Conservation (phyloP, 2,888 invertebrate genomes). For the Pandemis heparana region DNA sequence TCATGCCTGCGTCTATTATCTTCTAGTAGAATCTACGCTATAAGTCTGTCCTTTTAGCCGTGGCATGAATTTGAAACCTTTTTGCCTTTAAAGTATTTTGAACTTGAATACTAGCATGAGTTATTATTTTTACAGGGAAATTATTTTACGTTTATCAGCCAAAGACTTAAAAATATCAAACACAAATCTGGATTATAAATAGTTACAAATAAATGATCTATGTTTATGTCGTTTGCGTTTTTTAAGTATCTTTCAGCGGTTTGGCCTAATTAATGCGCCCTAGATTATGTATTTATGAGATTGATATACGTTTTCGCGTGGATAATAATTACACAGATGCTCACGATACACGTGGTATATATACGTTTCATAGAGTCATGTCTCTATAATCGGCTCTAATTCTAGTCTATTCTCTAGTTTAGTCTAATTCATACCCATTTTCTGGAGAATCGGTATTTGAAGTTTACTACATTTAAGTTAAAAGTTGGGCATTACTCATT, state of each 20-base stretch:
- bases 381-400: neutral
- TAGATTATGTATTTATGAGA: neutral
- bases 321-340: neutral
- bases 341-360: constrained; percentile 14
- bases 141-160: neutral
- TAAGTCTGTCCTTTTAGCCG: neutral
- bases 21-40: neutral
- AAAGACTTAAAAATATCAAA: neutral
- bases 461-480: neutral
- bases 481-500: neutral
- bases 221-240: neutral
- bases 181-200: neutral
- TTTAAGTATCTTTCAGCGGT: neutral
- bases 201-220: neutral
- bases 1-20: constrained; percentile 8
- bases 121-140: constrained; percentile 1
- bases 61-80: constrained; percentile 28
- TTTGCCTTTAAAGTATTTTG: constrained; percentile 4
- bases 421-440: neutral
- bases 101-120: constrained; percentile 20
- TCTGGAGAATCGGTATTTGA: neutral
- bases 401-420: neutral
- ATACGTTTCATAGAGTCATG: neutral
- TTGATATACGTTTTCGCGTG: neutral
- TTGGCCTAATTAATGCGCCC: neutral